These are phyloP conservation scores for Stenotaenia linearis DNA, from an alignment of 2,888 invertebrate species.

Conservation along the genomic window DNA sequence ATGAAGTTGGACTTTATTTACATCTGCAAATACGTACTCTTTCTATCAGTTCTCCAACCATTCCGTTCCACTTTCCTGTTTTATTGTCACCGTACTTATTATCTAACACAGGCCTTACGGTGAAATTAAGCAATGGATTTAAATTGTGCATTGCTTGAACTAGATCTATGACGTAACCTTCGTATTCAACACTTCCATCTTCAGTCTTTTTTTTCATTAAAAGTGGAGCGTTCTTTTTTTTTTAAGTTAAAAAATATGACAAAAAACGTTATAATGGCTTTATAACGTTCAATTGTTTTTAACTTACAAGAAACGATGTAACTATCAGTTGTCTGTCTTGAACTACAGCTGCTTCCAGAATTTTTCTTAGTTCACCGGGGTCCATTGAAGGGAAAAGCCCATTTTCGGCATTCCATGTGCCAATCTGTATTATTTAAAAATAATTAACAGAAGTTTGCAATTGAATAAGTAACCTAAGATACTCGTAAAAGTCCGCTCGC, in stretches of 20 bases:
- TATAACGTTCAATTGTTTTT: not conserved
- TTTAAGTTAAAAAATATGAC: not conserved
- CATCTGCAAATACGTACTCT: conserved; percentile 35
- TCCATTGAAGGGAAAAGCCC: not conserved
- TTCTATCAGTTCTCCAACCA: conserved; percentile 40
- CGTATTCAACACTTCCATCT: conserved; percentile 56
- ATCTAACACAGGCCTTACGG: conserved; percentile 46
- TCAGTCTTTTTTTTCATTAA: conserved; percentile 76
- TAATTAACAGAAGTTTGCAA: not conserved
- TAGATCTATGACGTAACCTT: conserved; percentile 52
- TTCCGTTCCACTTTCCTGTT: conserved; percentile 40
- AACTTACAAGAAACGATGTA: not conserved
- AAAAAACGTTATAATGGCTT: not conserved
- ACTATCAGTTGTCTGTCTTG: not conserved
- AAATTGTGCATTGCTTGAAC: conserved; percentile 48
- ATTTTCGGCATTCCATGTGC: not conserved
- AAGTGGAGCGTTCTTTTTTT: conserved; percentile 72
- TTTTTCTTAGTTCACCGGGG: not conserved
- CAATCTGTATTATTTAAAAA: not conserved
- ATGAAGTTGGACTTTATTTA: not conserved
- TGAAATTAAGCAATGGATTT: conserved; percentile 49
- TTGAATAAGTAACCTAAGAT: not conserved
- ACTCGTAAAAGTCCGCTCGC: not conserved
- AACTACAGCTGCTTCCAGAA: not conserved
- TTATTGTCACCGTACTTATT: conserved; percentile 38